Percentiles rank a stretch among this genome's conserved stretches.
These are phyloP conservation scores for Scalopus aquaticus DNA, from an alignment of 2,113 vertebrate species.

Conservation along the genomic window DNA sequence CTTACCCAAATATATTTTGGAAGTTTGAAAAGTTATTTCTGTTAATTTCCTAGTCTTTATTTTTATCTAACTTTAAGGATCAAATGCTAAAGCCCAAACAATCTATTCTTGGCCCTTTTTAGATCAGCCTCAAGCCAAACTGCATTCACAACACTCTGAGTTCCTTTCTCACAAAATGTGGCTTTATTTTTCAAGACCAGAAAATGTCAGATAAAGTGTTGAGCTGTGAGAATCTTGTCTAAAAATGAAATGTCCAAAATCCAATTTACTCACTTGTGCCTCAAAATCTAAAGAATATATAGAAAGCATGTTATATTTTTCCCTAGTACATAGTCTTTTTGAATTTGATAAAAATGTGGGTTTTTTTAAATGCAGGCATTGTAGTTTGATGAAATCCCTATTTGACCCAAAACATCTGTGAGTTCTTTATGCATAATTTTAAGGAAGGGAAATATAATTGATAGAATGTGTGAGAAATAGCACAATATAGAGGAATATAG, in stretches of 20 bases:
- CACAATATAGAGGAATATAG: background rate
- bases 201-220: background rate
- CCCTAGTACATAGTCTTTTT: background rate
- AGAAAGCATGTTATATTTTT: background rate
- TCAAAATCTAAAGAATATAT: background rate
- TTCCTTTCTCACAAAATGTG: background rate
- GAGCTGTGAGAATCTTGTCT: background rate
- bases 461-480: background rate
- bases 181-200: background rate
- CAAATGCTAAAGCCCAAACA: background rate
- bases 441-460: background rate
- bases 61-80: background rate
- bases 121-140: background rate
- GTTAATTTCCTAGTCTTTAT: background rate
- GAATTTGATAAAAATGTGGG: background rate
- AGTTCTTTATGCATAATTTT: background rate
- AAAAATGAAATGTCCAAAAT: background rate
- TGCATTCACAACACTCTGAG: background rate
- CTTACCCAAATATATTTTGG: background rate
- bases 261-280: background rate
- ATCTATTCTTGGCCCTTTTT: background rate
- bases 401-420: background rate
- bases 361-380: background rate
- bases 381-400: background rate
- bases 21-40: background rate